Percentiles rank a stretch among this genome's conserved stretches.
These are phyloP conservation scores for Clostera curtula DNA, from an alignment of 2,888 invertebrate species.

Conservation along the genomic window DNA sequence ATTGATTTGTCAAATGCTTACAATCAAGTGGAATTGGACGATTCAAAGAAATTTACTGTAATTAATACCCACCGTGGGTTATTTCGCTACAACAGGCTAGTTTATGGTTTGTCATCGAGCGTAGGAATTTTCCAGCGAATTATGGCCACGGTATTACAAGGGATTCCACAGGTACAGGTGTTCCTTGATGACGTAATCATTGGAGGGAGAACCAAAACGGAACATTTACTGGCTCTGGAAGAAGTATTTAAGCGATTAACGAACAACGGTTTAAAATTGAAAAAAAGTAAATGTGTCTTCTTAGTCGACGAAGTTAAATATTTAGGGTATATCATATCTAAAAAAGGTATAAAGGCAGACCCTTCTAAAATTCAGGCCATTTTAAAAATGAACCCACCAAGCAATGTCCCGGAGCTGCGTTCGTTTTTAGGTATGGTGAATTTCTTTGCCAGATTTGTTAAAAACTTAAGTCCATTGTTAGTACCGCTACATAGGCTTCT, in stretches of 20 bases:
- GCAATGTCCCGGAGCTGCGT: constrained; percentile 7
- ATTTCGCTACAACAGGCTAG: not conserved
- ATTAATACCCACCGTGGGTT: constrained; percentile 2
- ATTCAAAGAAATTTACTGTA: constrained; percentile 1
- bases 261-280: constrained; percentile 3
- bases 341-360: constrained; percentile 3
- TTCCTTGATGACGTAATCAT: constrained; percentile 5
- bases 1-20: constrained; percentile 15
- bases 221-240: constrained; percentile 1
- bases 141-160: not conserved
- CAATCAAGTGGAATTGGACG: constrained; percentile 8
- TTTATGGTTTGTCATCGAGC: not conserved
- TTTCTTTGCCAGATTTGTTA: constrained; percentile 13
- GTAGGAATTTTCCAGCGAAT: not conserved
- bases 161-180: constrained; percentile 3
- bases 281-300: constrained; percentile 3
- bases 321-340: constrained; percentile 2
- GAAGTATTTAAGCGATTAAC: constrained; percentile 1
- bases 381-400: constrained; percentile 1
- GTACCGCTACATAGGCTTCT: constrained; percentile 10
- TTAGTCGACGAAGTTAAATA: not conserved
- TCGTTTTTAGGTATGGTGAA: constrained; percentile 13
- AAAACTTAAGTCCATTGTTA: constrained; percentile 9
- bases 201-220: not conserved
- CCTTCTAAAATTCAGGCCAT: constrained; percentile 4